phyloP scores from a whole-genome alignment of 2,888 invertebrate genomes.

The Tromatobia lineatoria region DNA sequence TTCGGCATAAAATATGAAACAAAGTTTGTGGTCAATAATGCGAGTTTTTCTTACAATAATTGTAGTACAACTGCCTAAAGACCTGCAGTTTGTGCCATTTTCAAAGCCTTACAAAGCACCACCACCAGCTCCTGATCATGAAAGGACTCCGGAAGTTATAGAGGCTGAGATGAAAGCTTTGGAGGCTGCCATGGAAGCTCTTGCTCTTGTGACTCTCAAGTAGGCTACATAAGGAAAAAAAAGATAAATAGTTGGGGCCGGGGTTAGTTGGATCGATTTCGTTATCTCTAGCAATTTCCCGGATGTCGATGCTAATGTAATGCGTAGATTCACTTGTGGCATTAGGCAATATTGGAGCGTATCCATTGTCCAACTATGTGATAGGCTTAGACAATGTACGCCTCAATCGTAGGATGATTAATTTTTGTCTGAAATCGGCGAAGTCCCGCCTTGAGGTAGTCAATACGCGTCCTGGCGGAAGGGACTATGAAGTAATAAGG shows the following conservation, averaged over 20 bases:
- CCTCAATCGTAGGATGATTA: too few relatives aligned
- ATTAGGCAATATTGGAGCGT: not conserved
- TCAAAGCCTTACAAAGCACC: conserved; percentile 90
- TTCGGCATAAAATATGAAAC: too few relatives aligned
- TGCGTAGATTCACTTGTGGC: not conserved
- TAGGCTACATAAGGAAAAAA: conserved; percentile 82
- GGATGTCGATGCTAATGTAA: not conserved
- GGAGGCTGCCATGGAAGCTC: conserved; percentile 91
- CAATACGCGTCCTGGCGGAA: too few relatives aligned
- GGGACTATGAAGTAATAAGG: too few relatives aligned
- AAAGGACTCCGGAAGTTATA: conserved; percentile 92
- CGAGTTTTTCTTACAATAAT: conserved; percentile 50
- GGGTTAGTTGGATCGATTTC: not conserved
- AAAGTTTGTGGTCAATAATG: not conserved
- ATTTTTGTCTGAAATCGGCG: too few relatives aligned
- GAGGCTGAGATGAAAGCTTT: conserved; percentile 92
- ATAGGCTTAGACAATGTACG: not conserved
- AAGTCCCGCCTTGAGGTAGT: too few relatives aligned
- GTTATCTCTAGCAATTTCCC: not conserved
- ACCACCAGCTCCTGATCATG: conserved; percentile 89
- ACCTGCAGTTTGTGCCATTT: conserved; percentile 88
- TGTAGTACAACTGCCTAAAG: conserved; percentile 88
- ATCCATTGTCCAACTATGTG: not conserved
- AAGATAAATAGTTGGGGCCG: not conserved
- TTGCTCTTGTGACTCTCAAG: conserved; percentile 91